A percentile compares a stretch with the other conserved stretches of the same genome.
Conservation (phyloP, 1,140 invertebrate species). For the Drosophila tani region DNA sequence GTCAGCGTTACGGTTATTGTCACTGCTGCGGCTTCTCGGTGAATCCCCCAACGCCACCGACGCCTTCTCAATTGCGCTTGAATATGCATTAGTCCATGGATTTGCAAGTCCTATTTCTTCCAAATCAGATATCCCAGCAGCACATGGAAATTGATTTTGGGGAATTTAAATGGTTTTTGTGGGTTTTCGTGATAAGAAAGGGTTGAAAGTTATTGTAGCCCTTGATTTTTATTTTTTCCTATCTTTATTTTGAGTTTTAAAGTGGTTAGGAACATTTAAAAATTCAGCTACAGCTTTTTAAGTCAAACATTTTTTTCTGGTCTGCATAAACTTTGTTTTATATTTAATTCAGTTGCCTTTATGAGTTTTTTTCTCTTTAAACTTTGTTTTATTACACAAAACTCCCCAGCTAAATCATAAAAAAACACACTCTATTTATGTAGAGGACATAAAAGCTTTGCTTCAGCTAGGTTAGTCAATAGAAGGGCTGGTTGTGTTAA, state of each 20-base stretch:
- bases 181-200: neutral
- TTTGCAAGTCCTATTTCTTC: conserved; percentile 19
- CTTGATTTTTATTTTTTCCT: no score
- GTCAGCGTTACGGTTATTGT: conserved; percentile 65
- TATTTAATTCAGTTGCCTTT: neutral
- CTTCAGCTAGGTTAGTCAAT: conserved; percentile 36
- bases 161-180: neutral
- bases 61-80: conserved; percentile 32
- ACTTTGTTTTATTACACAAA: conserved; percentile 3
- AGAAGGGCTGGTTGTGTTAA: conserved; percentile 29
- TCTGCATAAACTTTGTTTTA: no score
- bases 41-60: neutral
- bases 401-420: conserved; percentile 5
- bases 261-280: neutral
- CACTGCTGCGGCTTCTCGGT: conserved; percentile 56
- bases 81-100: conserved; percentile 40
- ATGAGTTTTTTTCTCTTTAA: neutral
- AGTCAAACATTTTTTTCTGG: no score
- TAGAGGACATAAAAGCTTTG: conserved; percentile 39
- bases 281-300: neutral
- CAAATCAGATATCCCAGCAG: conserved; percentile 5
- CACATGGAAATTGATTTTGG: conserved; percentile 11
- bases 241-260: neutral
- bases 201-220: neutral
- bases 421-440: conserved; percentile 1